phyloP scores from a whole-genome alignment of 2,113 vertebrate species.

The Burhinus oedicnemus region DNA sequence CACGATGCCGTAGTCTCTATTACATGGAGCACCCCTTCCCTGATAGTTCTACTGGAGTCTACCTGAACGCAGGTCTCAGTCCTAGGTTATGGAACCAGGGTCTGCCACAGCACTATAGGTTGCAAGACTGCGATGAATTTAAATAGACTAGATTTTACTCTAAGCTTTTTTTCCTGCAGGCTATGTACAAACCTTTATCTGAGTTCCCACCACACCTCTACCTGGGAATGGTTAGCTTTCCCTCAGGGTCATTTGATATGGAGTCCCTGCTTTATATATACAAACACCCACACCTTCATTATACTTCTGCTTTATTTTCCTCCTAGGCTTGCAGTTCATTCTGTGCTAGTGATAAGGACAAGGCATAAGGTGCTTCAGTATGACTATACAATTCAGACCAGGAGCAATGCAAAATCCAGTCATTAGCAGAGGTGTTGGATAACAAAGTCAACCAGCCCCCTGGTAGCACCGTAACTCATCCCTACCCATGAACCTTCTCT shows the following conservation, averaged over 20 bases:
- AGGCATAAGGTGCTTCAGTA: neutral
- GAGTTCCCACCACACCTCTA: conserved; percentile 70
- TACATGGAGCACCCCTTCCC: neutral
- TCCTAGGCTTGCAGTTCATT: neutral
- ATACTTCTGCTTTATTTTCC: neutral
- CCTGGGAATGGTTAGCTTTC: conserved; percentile 60
- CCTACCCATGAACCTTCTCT: neutral
- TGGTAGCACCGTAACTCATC: neutral
- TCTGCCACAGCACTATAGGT: neutral
- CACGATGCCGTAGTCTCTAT: rapidly evolving
- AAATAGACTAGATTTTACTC: neutral
- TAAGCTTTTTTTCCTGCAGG: conserved; percentile 3
- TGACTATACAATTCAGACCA: neutral
- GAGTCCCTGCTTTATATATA: conserved; percentile 27
- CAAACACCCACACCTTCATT: conserved; percentile 69
- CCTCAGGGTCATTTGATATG: conserved; percentile 41
- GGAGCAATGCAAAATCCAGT: neutral
- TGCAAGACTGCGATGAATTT: neutral
- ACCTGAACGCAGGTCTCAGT: neutral
- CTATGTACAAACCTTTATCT: conserved; percentile 41
- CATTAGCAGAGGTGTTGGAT: neutral
- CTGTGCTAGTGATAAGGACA: neutral
- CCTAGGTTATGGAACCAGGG: neutral
- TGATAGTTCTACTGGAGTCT: neutral
- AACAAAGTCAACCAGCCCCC: neutral